Evolutionary conservation across 2,888 invertebrate species (phyloP), one percentile per base, ranked within the genome.

Genomic region (Ophioninae sp.): DNA sequence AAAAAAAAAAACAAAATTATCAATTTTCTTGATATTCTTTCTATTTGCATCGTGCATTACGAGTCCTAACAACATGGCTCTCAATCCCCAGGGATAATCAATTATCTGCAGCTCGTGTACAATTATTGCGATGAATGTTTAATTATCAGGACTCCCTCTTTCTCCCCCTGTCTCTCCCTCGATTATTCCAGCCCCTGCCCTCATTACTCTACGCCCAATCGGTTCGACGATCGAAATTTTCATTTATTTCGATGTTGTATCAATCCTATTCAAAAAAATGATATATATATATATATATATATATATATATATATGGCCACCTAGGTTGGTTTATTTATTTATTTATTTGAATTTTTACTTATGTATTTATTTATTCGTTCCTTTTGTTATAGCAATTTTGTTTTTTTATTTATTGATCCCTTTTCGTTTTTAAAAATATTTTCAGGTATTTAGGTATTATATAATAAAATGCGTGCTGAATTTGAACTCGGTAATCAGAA

Each of bases 121-220:
- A 64, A 64, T n/a, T 30, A 64, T 64, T 64, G 30, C 41, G 41
- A 61, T 61, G 23, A 61, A 59, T 59, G 20, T 59, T 72, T 20
- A n/a, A 61, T 41, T 72, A 23, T 23, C 20, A 61, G 21, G 6
- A 72, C 13, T 50, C 50, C 17, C 50, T 17, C 41, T 41, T 8
- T 41, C 41, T 41, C 41, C 8, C 41, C 8, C 41, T 41, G 41
- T 41, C 41, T 41, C 8, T 41, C 41, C 8, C 7, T 41, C 2
- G 7, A 7, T 41, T 8, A 8, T 17, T 50, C 50, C 5, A 13
- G 5, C 50, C 50, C 17, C 50, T 50, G 17, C 50, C 50, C 50
- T 50, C 50, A 0, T 50, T 50, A 50, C 17, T 50, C 50, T 13
- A 50, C 50, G 50, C 50, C 50, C 50, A 50, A 50, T 50, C 17